Evolutionary conservation across 2,888 invertebrate species (phyloP), one percentile per base, ranked within the genome.

Genomic region (Sabatieria punctata): DNA sequence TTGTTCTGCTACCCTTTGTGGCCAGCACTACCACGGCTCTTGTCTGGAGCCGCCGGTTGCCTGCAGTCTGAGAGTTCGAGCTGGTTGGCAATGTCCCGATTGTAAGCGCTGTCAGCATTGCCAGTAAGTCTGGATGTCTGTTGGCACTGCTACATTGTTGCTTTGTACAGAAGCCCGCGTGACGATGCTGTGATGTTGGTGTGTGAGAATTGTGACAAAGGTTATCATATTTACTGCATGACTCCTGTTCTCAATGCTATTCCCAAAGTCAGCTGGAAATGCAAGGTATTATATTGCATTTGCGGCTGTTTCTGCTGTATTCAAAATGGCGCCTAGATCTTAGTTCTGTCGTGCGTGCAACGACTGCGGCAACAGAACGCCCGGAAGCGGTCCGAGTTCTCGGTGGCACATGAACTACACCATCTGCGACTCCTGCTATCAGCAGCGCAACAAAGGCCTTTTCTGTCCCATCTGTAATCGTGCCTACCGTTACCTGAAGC

Each of bases 361-460:
- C 11, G 93, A 93, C 72, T 95, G 93, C 72, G 89, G 91, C 11
- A 83, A 89, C 2, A 75, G 89, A 42, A 89, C 89, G 3, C 91
- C 91, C 1, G 93, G 93, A 53, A 86, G 85, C 46, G 91, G 91
- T 1, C 78, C 85, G 13, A 88, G 88, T 43, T 89, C 89, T 0
- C 78, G 91, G 54, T 95, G 93, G 93, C 93, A 95, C 71, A 80
- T 85, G 52, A 91, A 93, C 73, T 93, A 86, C 73, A 86, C 91
- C 0, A 86, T 93, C 54, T 95, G 93, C 71, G 93, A 95, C 75
- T 88, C 88, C 39, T 95, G 93, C 71, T 93, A 93, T 72, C 93
- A 93, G 68, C 91, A 91, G 68, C 75, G 91, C 44, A 93, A 93
- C 71, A 93, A 93, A 70, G 91, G 91, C 49, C 81, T 83, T 50